Evolutionary conservation across 2,888 invertebrate genomes (phyloP).

Genomic region (Chrysotoxum bicinctum): DNA sequence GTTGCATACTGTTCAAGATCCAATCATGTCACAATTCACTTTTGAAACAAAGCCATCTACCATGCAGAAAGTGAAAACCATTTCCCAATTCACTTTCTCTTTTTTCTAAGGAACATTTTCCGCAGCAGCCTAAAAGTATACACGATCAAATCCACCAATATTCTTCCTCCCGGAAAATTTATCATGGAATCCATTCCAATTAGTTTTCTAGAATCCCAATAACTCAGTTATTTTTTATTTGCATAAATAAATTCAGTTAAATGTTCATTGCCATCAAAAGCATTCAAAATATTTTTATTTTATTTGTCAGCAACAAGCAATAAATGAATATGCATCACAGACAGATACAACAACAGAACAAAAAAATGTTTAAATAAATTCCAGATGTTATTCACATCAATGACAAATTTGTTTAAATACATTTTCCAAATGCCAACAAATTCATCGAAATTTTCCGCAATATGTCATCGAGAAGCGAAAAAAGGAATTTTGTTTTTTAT

Average conservation of each 20-base stretch:
- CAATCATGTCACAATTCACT: too few relatives aligned
- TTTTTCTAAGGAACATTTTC: background rate
- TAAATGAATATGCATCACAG: background rate
- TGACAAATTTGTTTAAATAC: constrained; percentile 44
- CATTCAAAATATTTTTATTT: constrained; percentile 76
- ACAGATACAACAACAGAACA: background rate
- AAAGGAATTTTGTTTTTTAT: background rate
- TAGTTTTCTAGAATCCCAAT: constrained; percentile 18
- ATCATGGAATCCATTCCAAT: constrained; percentile 7
- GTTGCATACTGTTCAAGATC: too few relatives aligned
- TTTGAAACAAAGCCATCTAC: constrained; percentile 55
- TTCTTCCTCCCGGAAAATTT: constrained; percentile 2
- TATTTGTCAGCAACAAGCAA: constrained; percentile 41
- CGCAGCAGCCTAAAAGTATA: constrained; percentile 42
- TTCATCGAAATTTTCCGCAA: constrained; percentile 32
- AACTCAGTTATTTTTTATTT: constrained; percentile 21
- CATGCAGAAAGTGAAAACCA: constrained; percentile 44
- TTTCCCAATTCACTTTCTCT: constrained; percentile 44
- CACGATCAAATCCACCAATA: background rate
- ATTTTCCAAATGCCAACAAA: constrained; percentile 34
- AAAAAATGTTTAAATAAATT: constrained; percentile 36
- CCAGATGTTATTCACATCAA: constrained; percentile 36
- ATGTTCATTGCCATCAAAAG: constrained; percentile 57
- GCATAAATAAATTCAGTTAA: constrained; percentile 12
- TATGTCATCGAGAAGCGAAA: constrained; percentile 21